A percentile compares a stretch with the other conserved stretches of the same genome.
Conservation (phyloP, 1,140 invertebrate genomes). For the Andricus grossulariae region DNA sequence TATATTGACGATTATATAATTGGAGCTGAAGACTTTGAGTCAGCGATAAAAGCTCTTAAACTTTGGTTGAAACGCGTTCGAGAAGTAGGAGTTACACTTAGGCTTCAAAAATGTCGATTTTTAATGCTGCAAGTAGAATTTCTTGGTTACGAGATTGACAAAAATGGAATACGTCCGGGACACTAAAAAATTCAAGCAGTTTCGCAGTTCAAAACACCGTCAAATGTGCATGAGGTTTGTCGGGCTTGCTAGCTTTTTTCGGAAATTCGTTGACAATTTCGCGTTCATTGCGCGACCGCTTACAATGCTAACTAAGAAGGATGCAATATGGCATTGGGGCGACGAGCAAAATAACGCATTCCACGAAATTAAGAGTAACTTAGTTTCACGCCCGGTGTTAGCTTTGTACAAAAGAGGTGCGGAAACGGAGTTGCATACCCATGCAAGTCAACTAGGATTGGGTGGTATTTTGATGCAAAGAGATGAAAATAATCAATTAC, state of each 20-base stretch:
- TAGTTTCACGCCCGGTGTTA: conserved; percentile 48
- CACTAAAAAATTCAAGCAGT: conserved; percentile 27
- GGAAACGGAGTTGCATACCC: conserved; percentile 46
- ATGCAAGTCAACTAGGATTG: conserved; percentile 53
- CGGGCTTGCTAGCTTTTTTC: conserved; percentile 49
- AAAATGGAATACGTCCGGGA: conserved; percentile 31
- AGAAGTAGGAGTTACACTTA: too few relatives aligned
- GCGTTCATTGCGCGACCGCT: conserved; percentile 42
- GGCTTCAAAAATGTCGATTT: conserved; percentile 42
- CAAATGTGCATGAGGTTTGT: conserved; percentile 44
- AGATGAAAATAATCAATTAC: not conserved
- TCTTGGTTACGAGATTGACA: conserved; percentile 29
- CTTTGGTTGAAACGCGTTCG: too few relatives aligned
- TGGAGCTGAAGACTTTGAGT: too few relatives aligned
- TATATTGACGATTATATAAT: too few relatives aligned
- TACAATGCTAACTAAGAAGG: conserved; percentile 37
- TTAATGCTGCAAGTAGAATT: conserved; percentile 29
- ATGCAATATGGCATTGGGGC: conserved; percentile 33
- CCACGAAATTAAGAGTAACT: conserved; percentile 26
- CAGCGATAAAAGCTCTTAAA: too few relatives aligned
- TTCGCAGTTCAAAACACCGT: conserved; percentile 21
- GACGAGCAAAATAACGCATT: conserved; percentile 34
- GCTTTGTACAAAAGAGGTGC: conserved; percentile 36
- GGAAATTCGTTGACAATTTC: conserved; percentile 3
- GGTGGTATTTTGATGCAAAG: conserved; percentile 50